Conservation (phyloP, 2,797 vertebrate genomes). For the Chiloscyllium punctatum region DNA sequence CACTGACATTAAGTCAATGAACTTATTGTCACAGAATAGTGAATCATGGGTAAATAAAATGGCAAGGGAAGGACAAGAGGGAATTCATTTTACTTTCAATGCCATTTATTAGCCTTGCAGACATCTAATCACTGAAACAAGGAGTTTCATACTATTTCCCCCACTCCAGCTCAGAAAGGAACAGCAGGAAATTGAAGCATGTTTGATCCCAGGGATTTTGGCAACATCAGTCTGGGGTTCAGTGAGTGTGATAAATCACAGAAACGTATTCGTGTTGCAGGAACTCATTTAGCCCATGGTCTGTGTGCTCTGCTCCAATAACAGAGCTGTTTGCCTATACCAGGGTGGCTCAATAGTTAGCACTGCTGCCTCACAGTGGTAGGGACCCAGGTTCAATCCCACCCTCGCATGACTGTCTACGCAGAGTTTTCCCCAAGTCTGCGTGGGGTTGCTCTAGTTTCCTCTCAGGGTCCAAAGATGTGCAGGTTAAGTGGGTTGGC, state of each 20-base stretch:
- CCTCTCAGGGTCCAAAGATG: no score
- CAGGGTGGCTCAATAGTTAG: no score
- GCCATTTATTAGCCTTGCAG: neutral
- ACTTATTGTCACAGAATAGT: neutral
- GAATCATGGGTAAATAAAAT: neutral
- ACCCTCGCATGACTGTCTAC: no score
- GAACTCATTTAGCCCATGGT: no score
- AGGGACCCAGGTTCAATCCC: no score
- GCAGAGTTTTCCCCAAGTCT: no score
- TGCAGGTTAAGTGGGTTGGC: no score
- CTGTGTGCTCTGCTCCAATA: no score
- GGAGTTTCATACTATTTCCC: neutral
- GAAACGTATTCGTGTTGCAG: no score
- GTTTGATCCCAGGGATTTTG: neutral
- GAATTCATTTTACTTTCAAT: neutral
- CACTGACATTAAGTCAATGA: neutral
- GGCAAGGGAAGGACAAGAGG: neutral
- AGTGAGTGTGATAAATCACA: neutral
- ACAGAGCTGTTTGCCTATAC: no score
- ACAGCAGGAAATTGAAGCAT: neutral
- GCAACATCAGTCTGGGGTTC: neutral
- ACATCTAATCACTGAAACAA: neutral
- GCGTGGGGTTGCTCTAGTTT: no score
- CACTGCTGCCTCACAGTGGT: no score
- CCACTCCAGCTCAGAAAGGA: neutral